A percentile compares a stretch with the other conserved stretches of the same genome.
Conservation (phyloP, 2,888 invertebrate species). For the Stenoptilia bipunctidactyla region DNA sequence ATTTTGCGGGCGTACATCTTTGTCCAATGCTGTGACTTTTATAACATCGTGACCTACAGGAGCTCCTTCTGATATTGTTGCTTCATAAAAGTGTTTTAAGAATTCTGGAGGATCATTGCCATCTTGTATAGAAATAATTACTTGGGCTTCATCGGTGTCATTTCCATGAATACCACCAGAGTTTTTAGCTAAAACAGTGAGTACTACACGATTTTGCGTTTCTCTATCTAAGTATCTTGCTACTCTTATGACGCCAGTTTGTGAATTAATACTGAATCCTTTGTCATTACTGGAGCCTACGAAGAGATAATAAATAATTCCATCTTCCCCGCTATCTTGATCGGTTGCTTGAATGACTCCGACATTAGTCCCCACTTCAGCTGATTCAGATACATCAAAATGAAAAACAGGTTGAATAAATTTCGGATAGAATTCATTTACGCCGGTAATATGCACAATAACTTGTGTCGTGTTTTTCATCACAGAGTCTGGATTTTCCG, state of each 20-base stretch:
- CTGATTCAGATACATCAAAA: constrained; percentile 93
- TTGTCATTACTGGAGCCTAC: constrained; percentile 93
- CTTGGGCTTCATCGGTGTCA: constrained; percentile 95
- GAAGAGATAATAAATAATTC: constrained; percentile 90
- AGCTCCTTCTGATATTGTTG: constrained; percentile 85
- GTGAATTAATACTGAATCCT: constrained; percentile 88
- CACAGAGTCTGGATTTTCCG: constrained; percentile 87
- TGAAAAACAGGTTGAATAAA: constrained; percentile 92
- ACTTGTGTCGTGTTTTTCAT: constrained; percentile 84
- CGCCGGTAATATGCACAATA: constrained; percentile 82
- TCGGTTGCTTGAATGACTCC: constrained; percentile 91
- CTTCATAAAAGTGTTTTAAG: constrained; percentile 81
- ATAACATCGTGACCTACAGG: constrained; percentile 79
- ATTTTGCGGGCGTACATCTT: constrained; percentile 91
- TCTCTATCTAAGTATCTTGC: constrained; percentile 86
- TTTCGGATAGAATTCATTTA: constrained; percentile 90
- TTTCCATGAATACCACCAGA: constrained; percentile 93
- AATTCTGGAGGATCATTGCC: constrained; percentile 98
- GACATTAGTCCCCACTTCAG: constrained; percentile 86
- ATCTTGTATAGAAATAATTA: constrained; percentile 93
- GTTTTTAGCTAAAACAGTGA: constrained; percentile 95
- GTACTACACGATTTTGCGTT: constrained; percentile 88
- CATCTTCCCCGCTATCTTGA: constrained; percentile 89
- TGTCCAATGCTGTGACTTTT: constrained; percentile 88
- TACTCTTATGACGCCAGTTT: constrained; percentile 87